Evolutionary conservation across 2,113 vertebrate genomes (phyloP).

Genomic region (Hippoglossus stenolepis): DNA sequence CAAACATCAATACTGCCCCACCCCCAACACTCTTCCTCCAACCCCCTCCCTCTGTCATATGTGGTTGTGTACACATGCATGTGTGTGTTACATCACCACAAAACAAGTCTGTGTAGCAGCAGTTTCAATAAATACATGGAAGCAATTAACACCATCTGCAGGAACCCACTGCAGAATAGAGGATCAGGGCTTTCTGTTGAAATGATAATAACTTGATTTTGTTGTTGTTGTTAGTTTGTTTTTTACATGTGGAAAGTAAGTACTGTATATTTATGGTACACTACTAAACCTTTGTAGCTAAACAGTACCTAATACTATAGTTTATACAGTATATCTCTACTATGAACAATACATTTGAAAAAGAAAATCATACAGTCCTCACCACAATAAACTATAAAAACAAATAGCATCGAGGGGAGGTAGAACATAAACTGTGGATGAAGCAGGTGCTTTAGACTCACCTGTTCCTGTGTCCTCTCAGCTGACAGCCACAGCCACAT

Average conservation of each 20-base stretch:
- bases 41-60: not conserved
- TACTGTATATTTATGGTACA: no score
- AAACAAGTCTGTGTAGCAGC: not conserved
- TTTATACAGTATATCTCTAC: no score
- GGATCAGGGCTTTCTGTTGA: not conserved
- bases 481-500: no score
- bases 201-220: not conserved
- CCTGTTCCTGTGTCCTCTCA: no score
- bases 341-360: no score
- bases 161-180: not conserved
- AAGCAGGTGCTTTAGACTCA: no score
- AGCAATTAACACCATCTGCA: not conserved
- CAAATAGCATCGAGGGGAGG: no score
- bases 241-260: not conserved
- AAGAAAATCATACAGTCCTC: no score
- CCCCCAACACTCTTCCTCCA: not conserved
- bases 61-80: not conserved
- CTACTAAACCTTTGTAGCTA: no score
- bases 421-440: no score
- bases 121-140: not conserved
- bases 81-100: not conserved
- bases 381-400: no score
- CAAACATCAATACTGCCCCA: conserved; percentile 44
- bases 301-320: no score
- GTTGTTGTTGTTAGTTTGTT: not conserved